phyloP scores from a whole-genome alignment of 2,113 vertebrate genomes.

The Mirza zaza region DNA sequence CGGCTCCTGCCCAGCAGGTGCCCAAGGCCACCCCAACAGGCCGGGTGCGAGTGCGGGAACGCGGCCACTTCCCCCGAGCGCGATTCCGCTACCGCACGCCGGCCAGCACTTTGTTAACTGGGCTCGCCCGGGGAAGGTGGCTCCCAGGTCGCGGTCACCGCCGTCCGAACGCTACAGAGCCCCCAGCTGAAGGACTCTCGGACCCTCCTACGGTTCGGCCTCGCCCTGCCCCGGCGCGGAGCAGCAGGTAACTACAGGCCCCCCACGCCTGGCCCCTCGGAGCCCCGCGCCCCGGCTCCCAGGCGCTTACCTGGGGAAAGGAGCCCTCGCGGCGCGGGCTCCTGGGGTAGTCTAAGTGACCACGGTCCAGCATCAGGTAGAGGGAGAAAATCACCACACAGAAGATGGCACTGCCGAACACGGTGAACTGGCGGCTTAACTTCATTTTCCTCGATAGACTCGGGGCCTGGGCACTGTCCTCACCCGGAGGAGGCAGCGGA shows the following conservation, averaged over 20 bases:
- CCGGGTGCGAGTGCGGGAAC: not conserved
- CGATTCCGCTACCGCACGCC: not conserved
- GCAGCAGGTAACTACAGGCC: not conserved
- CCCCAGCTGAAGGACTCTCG: too few relatives aligned
- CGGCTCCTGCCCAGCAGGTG: not conserved
- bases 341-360: conserved; percentile 87
- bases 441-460: conserved; percentile 83
- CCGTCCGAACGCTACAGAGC: not conserved
- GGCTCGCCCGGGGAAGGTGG: not conserved
- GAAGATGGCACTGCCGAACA: conserved; percentile 90
- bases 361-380: conserved; percentile 91
- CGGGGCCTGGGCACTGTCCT: not conserved
- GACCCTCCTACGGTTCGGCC: not conserved
- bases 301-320: conserved; percentile 83
- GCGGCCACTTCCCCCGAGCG: not conserved
- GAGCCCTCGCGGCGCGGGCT: conserved; percentile 81
- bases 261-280: not conserved
- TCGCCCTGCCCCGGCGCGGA: not conserved
- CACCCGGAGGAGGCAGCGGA: not conserved
- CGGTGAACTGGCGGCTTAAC: conserved; percentile 90
- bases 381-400: conserved; percentile 90
- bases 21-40: not conserved
- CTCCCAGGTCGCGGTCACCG: not conserved
- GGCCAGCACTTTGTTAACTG: conserved; percentile 59
- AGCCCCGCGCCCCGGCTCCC: not conserved